Base-by-base conservation (phyloP, 2,113 vertebrate genomes). In the Podilymbus podiceps region DNA sequence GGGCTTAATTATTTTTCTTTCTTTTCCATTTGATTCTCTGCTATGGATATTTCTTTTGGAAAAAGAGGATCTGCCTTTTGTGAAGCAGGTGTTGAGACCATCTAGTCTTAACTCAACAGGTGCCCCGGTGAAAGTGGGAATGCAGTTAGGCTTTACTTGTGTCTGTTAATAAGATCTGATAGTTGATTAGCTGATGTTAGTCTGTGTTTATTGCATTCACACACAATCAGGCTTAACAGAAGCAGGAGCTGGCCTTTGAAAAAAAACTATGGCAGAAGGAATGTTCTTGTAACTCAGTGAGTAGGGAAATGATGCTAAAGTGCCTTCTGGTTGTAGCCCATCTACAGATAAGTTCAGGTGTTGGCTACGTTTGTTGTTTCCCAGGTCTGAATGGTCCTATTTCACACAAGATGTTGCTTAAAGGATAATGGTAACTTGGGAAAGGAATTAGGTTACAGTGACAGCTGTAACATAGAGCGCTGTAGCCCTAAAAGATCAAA, bases 331-430 rank as follows among this genome's bases (percentile, higher is more conserved):
- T 78, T 85, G 71, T 76, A 72, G 35, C 16, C n/a, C 35, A n/a
- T 46, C 35, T 78, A 16, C 24, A 14, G 56, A 12, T 69, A 35
- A 78, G 38, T 81, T 92, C 56, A 78, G 71, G 33, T 72, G 53
- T 87, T 94, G 60, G 27, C 52, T 78, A 10, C 21, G 1, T 86
- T 78, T 84, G 31, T 83, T 93, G 38, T 75, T 93, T 95, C 21
- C 16, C 10, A 23, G 38, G 8, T 76, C 73, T 53, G 62, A 85
- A 68, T 81, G 64, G 67, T 89, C 23, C 1, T 74, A 68, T 94
- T 95, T 97, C 84, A 81, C 42, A 38, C 25, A 46, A 82, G 40
- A 27, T 66, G 50, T 90, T 85, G 64, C 50, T 94, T 87, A 92
- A 81, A 89, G 49, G 46, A 69, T 58, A 21, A 30, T 58, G 56